Conservation (phyloP, 2,797 vertebrate genomes). For the Dendrocincla fuliginosa region DNA sequence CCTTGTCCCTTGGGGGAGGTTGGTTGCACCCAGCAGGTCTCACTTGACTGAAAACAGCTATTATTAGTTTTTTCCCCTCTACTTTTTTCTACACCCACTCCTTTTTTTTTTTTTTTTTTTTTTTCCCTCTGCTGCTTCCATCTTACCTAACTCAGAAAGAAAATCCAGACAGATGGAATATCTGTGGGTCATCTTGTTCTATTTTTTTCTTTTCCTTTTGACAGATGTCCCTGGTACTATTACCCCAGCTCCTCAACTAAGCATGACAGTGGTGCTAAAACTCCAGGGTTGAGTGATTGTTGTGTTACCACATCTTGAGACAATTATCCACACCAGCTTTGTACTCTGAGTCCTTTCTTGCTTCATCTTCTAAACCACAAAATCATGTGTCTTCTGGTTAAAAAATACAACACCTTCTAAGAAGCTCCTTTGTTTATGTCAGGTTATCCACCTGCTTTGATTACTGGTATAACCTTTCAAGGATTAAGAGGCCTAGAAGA, state of each 20-base stretch:
- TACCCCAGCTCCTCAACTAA: not conserved
- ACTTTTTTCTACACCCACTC: not conserved
- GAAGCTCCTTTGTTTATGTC: not conserved
- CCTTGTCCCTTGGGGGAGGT: not conserved
- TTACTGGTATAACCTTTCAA: not conserved
- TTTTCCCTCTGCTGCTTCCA: not conserved
- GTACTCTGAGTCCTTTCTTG: not conserved
- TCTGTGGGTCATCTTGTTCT: not conserved
- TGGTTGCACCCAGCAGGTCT: not conserved
- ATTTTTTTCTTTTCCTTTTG: not conserved
- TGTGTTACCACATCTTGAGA: not conserved
- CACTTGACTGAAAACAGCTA: not conserved
- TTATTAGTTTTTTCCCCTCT: not conserved
- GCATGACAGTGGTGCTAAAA: not conserved
- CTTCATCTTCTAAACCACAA: not conserved
- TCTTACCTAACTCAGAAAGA: not conserved
- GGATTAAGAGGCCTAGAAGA: not conserved
- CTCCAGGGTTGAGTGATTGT: not conserved
- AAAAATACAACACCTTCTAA: not conserved
- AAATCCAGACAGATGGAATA: not conserved
- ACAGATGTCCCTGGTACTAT: not conserved
- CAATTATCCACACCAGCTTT: not conserved
- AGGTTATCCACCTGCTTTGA: not conserved
- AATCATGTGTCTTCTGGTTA: not conserved
- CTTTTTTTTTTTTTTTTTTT: too few species aligned